Evolutionary conservation across 2,888 invertebrate genomes (phyloP).

Genomic region (Encarsia formosa): DNA sequence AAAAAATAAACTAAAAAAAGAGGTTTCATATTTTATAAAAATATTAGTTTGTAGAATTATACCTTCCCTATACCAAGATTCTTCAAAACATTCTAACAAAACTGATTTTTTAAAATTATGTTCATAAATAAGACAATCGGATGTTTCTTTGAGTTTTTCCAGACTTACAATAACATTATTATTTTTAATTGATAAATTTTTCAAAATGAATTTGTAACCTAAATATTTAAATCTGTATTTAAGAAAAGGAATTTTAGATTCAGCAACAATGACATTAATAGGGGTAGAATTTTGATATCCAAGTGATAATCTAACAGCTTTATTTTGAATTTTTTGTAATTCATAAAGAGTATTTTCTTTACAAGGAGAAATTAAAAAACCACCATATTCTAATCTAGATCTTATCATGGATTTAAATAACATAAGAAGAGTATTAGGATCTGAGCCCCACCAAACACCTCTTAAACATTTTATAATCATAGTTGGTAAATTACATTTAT

Average conservation of each 20-base stretch:
- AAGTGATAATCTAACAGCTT: conserved; percentile 21
- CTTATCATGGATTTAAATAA: conserved; percentile 7
- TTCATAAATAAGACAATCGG: conserved; percentile 7
- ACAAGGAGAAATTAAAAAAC: conserved; percentile 16
- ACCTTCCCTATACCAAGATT: not conserved
- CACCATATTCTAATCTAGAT: conserved; percentile 20
- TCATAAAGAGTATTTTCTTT: conserved; percentile 1
- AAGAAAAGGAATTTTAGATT: conserved; percentile 15
- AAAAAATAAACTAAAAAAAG: not conserved
- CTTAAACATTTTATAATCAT: conserved; percentile 19
- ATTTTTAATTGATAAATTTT: too few species aligned
- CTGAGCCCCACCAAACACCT: conserved; percentile 21
- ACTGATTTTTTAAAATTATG: conserved; percentile 11
- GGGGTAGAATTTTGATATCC: conserved; percentile 22
- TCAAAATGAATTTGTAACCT: conserved; percentile 14
- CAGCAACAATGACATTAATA: conserved; percentile 20
- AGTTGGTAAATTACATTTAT: conserved; percentile 9
- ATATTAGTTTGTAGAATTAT: not conserved
- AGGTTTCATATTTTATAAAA: not conserved
- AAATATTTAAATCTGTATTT: conserved; percentile 11
- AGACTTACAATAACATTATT: too few species aligned
- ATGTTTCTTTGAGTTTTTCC: too few species aligned
- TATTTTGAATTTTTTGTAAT: conserved; percentile 18
- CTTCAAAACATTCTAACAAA: not conserved
- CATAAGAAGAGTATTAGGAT: conserved; percentile 8